phyloP scores from a whole-genome alignment of 2,113 vertebrate genomes.

The Antidorcas marsupialis region DNA sequence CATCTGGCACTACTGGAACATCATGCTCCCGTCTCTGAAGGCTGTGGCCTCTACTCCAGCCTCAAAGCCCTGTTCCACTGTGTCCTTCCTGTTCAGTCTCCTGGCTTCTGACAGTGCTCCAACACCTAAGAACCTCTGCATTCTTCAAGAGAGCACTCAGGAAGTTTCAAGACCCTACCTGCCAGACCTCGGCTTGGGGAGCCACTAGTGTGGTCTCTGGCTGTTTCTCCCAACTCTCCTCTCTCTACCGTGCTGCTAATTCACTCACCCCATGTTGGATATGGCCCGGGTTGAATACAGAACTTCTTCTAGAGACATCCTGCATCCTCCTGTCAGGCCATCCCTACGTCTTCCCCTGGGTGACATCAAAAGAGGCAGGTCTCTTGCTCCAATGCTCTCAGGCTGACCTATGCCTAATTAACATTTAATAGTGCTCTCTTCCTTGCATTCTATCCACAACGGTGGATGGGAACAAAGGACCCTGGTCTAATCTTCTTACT shows the following conservation, averaged over 20 bases:
- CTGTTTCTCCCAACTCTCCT: neutral
- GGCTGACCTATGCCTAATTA: neutral
- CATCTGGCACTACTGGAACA: neutral
- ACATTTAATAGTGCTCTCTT: neutral
- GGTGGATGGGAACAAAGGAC: neutral
- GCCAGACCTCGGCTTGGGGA: neutral
- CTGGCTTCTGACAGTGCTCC: neutral
- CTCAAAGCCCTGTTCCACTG: neutral
- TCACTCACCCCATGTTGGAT: neutral
- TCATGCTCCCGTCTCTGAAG: neutral
- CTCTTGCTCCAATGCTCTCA: too few species aligned
- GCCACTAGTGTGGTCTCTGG: neutral
- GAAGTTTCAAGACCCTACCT: too few species aligned
- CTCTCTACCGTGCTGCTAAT: too few species aligned
- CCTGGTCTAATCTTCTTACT: neutral
- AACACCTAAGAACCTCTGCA: neutral
- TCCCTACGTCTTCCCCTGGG: neutral
- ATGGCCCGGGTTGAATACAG: rapidly evolving
- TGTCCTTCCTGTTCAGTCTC: neutral
- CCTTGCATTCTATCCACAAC: neutral
- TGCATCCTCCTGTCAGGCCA: neutral
- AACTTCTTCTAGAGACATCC: neutral
- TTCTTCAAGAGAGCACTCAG: neutral
- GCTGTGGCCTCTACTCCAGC: neutral
- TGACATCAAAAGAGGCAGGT: neutral